A percentile compares a stretch with the other conserved stretches of the same genome.
phyloP scores from a whole-genome alignment of 1,140 invertebrate species.

The Scaptomyza pallida region DNA sequence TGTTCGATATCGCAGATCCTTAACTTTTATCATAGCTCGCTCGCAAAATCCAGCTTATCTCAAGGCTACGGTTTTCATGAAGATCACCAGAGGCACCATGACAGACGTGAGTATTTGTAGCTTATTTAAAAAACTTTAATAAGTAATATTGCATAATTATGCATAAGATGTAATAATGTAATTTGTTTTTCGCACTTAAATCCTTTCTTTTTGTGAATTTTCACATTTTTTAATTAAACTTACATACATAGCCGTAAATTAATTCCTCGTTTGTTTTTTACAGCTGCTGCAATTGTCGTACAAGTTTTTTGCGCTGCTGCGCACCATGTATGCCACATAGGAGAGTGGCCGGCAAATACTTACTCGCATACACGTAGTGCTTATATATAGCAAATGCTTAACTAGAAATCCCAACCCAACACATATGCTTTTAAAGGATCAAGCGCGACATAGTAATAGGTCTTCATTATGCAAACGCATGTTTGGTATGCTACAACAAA shows the following conservation, averaged over 20 bases:
- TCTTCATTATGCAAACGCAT: conserved; percentile 70
- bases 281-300: conserved; percentile 71
- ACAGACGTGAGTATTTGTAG: conserved; percentile 51
- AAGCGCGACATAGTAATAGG: conserved; percentile 14
- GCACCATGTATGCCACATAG: conserved; percentile 71
- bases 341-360: conserved; percentile 1
- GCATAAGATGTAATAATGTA: background rate
- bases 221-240: background rate
- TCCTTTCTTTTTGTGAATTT: background rate
- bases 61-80: conserved; percentile 64
- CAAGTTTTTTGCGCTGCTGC: conserved; percentile 70
- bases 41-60: conserved; percentile 62
- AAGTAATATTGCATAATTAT: too few relatives aligned
- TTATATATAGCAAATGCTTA: background rate
- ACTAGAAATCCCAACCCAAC: conserved; percentile 32
- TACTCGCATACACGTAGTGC: background rate
- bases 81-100: conserved; percentile 63
- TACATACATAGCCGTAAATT: background rate
- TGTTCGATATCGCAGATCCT: conserved; percentile 59
- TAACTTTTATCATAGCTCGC: conserved; percentile 59
- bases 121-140: too few relatives aligned
- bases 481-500: too few relatives aligned
- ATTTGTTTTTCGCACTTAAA: background rate
- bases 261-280: conserved; percentile 6
- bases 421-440: conserved; percentile 65